Evolutionary conservation across 1,140 invertebrate genomes (phyloP).

Genomic region (Lasaia peninsularis): DNA sequence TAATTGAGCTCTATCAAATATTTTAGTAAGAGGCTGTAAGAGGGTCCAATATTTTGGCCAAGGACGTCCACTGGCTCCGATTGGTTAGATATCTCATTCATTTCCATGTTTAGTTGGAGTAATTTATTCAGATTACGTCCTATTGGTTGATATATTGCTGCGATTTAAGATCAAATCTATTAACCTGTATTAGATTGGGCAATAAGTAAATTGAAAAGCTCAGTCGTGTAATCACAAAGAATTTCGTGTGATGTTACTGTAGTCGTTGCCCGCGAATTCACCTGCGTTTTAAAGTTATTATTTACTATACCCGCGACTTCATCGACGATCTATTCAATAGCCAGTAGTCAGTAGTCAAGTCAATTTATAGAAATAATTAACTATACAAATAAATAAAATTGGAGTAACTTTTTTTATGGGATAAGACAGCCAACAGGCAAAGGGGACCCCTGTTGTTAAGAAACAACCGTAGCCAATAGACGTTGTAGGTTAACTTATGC

Average conservation of each 20-base stretch:
- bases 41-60: slow-evolving; percentile 8
- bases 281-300: neutral
- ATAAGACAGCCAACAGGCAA: too few species aligned
- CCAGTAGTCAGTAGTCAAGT: too few species aligned
- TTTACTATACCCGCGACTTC: too few species aligned
- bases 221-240: neutral
- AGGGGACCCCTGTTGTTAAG: too few species aligned
- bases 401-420: too few species aligned
- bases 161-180: slow-evolving; percentile 1
- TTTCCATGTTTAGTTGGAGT: slow-evolving; percentile 4
- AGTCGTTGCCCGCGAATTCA: neutral
- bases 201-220: neutral
- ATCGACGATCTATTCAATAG: too few species aligned
- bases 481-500: too few species aligned
- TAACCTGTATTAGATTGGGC: neutral
- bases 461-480: too few species aligned
- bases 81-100: slow-evolving; percentile 10
- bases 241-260: neutral
- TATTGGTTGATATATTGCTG: slow-evolving; percentile 9
- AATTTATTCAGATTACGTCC: slow-evolving; percentile 11
- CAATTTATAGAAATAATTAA: too few species aligned
- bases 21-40: slow-evolving; percentile 9
- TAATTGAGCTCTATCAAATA: slow-evolving; percentile 1
- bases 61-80: slow-evolving; percentile 5
- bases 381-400: too few species aligned